Base-by-base conservation (phyloP, 2,888 invertebrate genomes). In the Plusia festucae region DNA sequence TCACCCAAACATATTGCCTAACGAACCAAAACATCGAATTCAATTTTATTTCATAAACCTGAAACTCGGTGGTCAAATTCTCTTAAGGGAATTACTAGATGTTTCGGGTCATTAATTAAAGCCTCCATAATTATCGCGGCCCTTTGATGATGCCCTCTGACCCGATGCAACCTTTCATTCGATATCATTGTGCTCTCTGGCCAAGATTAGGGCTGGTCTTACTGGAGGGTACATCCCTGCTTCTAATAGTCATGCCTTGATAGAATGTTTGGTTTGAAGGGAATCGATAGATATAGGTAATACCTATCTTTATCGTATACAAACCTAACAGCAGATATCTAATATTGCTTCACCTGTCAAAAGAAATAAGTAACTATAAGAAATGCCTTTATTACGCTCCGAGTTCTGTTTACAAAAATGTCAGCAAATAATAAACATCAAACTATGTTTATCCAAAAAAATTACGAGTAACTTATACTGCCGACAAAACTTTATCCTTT, bases 111-210 rank as follows among this genome's bases (percentile, higher is more conserved):
- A 63, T 73, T 81, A 73, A 78, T 80, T 77, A 78, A 22, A 24
- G 68, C 13, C 27, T 60, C 22, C 30, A 60, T 70, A 68, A 67
- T 77, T 53, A 72, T 32, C 40, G 53, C 34, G 16, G 22, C 44
- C 60, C 68, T 80, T 78, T 80, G 81, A 73, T 34, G 70, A 32
- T 44, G 60, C 22, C 61, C 78, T 44, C 52, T 77, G 73, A 73
- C 64, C 70, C 55, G 60, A 53, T 73, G 65, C 65, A 78, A 59
- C 30, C 62, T 53, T 68, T 65, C 57, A 73, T 65, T 77, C 30
- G 65, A 66, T 80, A 69, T 54, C 53, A 58, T 73, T 65, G 65
- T 65, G 18, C 52, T 60, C 53, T 60, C 53, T n/a, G 53, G 52
- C 15, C 32, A 16, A 56, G 60, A 61, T 58, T 58, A 59, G 52